Evolutionary conservation across 2,113 vertebrate species (phyloP).

Genomic region (Puffinus mauretanicus): DNA sequence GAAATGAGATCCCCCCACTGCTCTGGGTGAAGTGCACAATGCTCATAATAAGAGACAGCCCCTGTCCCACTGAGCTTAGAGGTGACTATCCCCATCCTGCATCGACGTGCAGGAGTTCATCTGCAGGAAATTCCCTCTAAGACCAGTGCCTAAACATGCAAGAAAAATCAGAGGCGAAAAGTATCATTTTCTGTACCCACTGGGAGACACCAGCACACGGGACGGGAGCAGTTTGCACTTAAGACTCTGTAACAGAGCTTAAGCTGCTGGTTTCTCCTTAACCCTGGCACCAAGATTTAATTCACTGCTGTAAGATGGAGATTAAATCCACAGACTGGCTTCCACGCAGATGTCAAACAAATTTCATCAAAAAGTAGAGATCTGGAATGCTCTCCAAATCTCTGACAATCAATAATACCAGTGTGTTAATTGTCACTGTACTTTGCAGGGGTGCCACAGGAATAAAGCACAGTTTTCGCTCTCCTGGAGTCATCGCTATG

Average conservation of each 20-base stretch:
- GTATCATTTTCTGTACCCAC: rapidly evolving
- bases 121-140: not conserved
- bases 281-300: not conserved
- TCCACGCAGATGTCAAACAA: not conserved
- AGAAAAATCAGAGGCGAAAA: not conserved
- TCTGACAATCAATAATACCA: rapidly evolving
- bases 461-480: rapidly evolving
- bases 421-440: rapidly evolving
- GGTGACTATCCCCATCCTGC: not conserved
- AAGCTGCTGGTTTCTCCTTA: not conserved
- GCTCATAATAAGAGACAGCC: not conserved
- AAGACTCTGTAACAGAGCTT: rapidly evolving
- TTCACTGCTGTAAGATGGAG: not conserved
- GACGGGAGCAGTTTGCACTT: not conserved
- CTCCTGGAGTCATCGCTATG: rapidly evolving
- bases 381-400: rapidly evolving
- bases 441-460: not conserved
- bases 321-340: not conserved
- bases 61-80: not conserved
- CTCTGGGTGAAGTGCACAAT: not conserved
- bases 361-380: not conserved
- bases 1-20: not conserved
- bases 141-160: not conserved
- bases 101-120: not conserved
- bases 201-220: not conserved